These are phyloP conservation scores for Proisotoma minuta DNA, from an alignment of 2,888 invertebrate species.

Conservation along the genomic window DNA sequence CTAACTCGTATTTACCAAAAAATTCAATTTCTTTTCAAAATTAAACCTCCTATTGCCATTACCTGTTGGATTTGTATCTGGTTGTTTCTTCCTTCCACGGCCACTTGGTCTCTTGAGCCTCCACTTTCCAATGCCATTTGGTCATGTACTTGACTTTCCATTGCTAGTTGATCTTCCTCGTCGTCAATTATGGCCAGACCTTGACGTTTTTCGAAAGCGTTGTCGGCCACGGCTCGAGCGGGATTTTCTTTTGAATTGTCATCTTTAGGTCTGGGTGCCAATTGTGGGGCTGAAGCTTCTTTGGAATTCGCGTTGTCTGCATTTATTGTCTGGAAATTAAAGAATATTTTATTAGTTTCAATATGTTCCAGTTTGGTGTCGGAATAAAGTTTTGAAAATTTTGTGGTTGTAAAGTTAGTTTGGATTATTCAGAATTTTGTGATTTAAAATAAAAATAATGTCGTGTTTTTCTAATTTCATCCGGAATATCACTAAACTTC, in stretches of 20 bases:
- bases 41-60: not conserved
- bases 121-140: conserved; percentile 36
- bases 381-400: too few relatives aligned
- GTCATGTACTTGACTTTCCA: conserved; percentile 39
- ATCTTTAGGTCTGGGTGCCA: too few relatives aligned
- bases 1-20: conserved; percentile 20
- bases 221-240: conserved; percentile 12
- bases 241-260: conserved; percentile 8
- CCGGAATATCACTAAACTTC: too few relatives aligned
- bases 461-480: too few relatives aligned
- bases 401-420: too few relatives aligned
- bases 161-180: conserved; percentile 45
- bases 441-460: too few relatives aligned
- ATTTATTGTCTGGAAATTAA: too few relatives aligned
- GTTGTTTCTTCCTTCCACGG: conserved; percentile 15
- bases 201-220: conserved; percentile 40
- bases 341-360: too few relatives aligned
- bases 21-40: not conserved
- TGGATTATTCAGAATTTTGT: too few relatives aligned
- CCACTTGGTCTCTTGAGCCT: conserved; percentile 32
- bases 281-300: not conserved
- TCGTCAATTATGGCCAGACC: conserved; percentile 34
- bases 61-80: not conserved
- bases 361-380: too few relatives aligned
- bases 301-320: not conserved